These are phyloP conservation scores for Pitangus sulphuratus DNA, from an alignment of 2,797 vertebrate genomes.

Conservation along the genomic window DNA sequence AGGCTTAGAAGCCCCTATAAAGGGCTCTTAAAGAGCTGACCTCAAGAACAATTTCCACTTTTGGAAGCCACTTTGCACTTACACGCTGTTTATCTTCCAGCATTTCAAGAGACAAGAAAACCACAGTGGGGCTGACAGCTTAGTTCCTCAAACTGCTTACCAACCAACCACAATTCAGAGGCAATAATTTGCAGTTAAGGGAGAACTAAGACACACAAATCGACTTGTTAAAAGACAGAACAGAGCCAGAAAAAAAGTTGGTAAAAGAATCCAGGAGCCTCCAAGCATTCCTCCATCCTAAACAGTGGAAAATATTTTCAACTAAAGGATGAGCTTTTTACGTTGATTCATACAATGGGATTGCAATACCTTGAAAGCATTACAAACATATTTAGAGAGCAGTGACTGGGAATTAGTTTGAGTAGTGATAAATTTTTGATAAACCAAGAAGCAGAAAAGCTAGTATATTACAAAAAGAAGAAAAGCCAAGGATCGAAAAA, in stretches of 20 bases:
- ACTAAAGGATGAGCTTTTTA: not conserved
- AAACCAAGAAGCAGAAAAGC: not conserved
- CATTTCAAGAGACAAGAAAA: not conserved
- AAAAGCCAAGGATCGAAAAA: not conserved
- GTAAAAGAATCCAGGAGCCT: not conserved
- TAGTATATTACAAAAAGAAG: not conserved
- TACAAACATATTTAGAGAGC: not conserved
- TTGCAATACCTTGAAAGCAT: not conserved
- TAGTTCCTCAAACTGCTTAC: not conserved
- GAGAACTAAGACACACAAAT: not conserved
- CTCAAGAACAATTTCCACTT: not conserved
- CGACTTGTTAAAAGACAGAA: not conserved
- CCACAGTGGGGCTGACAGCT: accelerated
- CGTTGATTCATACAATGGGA: not conserved
- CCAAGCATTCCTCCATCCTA: not conserved
- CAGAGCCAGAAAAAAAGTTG: not conserved
- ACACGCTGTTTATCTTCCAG: not conserved
- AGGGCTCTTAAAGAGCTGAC: not conserved
- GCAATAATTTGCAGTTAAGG: not conserved
- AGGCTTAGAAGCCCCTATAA: not conserved
- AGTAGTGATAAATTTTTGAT: not conserved
- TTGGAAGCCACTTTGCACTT: not conserved
- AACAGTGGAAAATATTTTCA: not conserved
- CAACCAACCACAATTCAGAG: not conserved
- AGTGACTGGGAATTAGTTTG: not conserved